Percentiles rank a stretch among this genome's conserved stretches.
Evolutionary conservation across 2,888 invertebrate species (phyloP).

Genomic region (Apomyelois bistriatella): DNA sequence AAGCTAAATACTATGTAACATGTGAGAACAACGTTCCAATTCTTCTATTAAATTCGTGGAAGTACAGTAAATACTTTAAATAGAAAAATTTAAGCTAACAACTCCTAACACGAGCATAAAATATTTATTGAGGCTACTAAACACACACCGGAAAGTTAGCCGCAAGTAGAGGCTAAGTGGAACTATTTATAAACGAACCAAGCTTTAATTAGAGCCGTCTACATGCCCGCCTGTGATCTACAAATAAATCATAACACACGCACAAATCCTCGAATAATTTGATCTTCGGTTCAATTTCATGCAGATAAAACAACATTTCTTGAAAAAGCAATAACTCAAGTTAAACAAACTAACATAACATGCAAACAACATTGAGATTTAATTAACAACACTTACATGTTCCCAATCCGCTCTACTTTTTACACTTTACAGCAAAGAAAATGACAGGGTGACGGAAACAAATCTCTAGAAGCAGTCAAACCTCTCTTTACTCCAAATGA

Average conservation of each 20-base stretch:
- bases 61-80: too few species aligned
- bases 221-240: constrained; percentile 53
- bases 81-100: too few species aligned
- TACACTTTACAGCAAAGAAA: constrained; percentile 50
- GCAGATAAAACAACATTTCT: neutral
- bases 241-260: constrained; percentile 39
- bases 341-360: constrained; percentile 17
- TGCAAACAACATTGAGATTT: constrained; percentile 20
- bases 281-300: neutral
- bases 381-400: constrained; percentile 56
- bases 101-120: neutral
- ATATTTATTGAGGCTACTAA: neutral
- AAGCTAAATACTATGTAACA: too few species aligned
- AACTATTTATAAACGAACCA: constrained; percentile 62
- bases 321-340: constrained; percentile 12
- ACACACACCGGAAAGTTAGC: constrained; percentile 37
- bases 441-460: constrained; percentile 68
- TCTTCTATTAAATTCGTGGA: too few species aligned
- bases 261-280: neutral
- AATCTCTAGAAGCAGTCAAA: constrained; percentile 53
- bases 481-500: constrained; percentile 69
- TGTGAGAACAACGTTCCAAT: too few species aligned
- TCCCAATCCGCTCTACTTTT: constrained; percentile 50
- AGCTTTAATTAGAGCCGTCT: constrained; percentile 60
- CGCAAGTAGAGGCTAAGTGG: constrained; percentile 57